These are phyloP conservation scores for Petrocephalus schoutedeni DNA, from an alignment of 2,797 vertebrate genomes.

Conservation along the genomic window DNA sequence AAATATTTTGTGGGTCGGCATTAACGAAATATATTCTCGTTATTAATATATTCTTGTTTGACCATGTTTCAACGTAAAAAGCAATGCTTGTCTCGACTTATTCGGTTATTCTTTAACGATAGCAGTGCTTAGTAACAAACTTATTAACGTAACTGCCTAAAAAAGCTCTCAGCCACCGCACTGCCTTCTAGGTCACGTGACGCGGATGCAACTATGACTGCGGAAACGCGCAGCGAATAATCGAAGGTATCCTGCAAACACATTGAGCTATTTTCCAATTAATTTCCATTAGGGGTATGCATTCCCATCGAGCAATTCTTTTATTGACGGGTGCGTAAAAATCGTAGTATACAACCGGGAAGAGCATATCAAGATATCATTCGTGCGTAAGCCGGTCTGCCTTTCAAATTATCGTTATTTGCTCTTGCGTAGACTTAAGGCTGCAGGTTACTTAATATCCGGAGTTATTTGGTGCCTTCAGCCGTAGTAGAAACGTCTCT, in stretches of 20 bases:
- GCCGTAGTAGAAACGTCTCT: background rate
- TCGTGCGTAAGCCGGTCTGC: background rate
- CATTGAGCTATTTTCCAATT: background rate
- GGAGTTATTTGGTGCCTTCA: background rate
- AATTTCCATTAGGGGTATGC: background rate
- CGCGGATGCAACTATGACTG: conserved; percentile 1
- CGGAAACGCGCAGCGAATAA: background rate
- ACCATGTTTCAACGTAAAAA: background rate
- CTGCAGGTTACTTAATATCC: background rate
- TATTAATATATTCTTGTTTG: background rate
- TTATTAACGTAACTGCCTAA: too few relatives aligned
- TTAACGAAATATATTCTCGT: background rate
- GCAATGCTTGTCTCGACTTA: background rate
- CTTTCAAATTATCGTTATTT: background rate
- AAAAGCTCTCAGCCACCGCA: background rate
- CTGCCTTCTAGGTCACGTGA: background rate
- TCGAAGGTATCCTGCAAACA: background rate
- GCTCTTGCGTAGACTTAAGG: background rate
- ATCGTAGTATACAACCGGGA: background rate
- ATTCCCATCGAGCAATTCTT: background rate
- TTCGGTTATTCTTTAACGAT: background rate
- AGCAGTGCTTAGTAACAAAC: background rate
- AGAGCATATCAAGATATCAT: background rate
- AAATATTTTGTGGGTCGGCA: background rate
- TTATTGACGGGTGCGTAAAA: background rate